Evolutionary conservation across 2,797 vertebrate species (phyloP).

Genomic region (Gambusia yucatana): DNA sequence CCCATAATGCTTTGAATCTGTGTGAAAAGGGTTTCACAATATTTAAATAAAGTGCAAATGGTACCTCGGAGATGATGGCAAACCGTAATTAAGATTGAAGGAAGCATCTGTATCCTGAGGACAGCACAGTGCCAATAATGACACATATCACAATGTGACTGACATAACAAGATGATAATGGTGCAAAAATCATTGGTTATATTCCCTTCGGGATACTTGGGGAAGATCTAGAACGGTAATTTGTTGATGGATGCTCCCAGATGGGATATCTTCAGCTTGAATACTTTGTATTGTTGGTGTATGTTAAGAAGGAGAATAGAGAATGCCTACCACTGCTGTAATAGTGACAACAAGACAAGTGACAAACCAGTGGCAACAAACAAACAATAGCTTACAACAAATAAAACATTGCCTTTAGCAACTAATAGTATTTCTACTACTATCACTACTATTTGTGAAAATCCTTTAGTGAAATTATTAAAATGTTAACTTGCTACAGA

Average conservation of each 20-base stretch:
- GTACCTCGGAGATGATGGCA: not conserved
- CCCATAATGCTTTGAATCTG: not conserved
- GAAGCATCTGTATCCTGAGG: not conserved
- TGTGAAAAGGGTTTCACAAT: not conserved
- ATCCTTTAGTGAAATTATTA: too few relatives aligned
- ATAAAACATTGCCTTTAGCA: not conserved
- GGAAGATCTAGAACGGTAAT: not conserved
- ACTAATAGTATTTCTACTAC: not conserved
- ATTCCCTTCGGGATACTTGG: not conserved
- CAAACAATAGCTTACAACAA: not conserved
- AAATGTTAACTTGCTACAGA: too few relatives aligned
- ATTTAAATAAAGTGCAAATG: not conserved
- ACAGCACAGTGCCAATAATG: not conserved
- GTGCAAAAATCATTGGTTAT: not conserved
- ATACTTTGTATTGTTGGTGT: not conserved
- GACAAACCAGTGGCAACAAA: not conserved
- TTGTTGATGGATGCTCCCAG: not conserved
- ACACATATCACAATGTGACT: not conserved
- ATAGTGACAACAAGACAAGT: not conserved
- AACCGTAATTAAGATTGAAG: not conserved
- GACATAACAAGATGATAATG: not conserved
- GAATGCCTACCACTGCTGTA: not conserved
- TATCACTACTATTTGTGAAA: not conserved
- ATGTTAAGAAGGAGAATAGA: not conserved
- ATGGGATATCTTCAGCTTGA: not conserved